phyloP scores from a whole-genome alignment of 2,113 vertebrate genomes.

The Lophotis ruficrista region DNA sequence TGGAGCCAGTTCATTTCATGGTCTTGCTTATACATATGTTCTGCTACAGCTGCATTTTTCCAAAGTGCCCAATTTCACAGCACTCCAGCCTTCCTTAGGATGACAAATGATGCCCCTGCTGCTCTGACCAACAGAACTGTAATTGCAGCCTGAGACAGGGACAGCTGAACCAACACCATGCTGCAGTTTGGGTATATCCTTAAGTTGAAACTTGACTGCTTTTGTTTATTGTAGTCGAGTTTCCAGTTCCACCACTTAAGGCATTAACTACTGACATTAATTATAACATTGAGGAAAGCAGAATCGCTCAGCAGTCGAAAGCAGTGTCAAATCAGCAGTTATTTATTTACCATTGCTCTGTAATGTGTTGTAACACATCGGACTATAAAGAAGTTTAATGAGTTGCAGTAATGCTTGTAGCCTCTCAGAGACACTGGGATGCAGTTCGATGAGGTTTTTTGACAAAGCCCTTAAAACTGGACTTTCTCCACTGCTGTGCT shows the following conservation, averaged over 20 bases:
- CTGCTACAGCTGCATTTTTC: conserved; percentile 68
- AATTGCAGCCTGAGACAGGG: conserved; percentile 30
- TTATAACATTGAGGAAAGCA: conserved; percentile 34
- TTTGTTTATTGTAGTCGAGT: neutral
- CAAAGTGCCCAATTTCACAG: conserved; percentile 60
- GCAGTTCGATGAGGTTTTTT: neutral
- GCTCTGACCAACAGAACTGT: conserved; percentile 57
- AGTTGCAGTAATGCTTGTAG: neutral
- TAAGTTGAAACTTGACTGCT: neutral
- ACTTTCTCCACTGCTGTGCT: neutral
- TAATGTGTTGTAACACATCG: conserved; percentile 15
- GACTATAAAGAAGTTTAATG: conserved; percentile 38
- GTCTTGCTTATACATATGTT: conserved; percentile 60
- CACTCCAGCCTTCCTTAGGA: conserved; percentile 46
- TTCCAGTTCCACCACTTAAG: conserved; percentile 6
- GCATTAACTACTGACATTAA: conserved; percentile 38
- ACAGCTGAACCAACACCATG: neutral
- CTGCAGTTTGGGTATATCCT: neutral
- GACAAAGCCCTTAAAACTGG: neutral
- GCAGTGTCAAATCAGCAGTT: conserved; percentile 48
- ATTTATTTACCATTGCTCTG: conserved; percentile 45
- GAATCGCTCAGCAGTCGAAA: conserved; percentile 41
- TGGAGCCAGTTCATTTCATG: conserved; percentile 67
- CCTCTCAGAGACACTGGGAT: neutral
- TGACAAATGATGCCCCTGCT: conserved; percentile 57